Evolutionary conservation across 2,888 invertebrate species (phyloP).

Genomic region (Mythimna ferrago): DNA sequence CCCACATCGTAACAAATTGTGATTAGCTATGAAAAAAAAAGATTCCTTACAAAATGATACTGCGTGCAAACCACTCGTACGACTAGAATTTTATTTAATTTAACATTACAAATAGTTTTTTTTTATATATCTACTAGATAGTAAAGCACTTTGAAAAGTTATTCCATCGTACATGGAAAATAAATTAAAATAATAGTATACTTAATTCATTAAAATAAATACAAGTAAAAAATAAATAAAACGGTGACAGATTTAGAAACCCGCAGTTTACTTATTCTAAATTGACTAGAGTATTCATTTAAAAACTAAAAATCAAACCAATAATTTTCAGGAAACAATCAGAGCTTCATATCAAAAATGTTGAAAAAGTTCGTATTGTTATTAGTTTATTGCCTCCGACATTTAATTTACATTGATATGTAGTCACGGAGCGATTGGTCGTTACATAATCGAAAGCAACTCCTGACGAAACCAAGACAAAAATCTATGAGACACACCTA

Average conservation of each 20-base stretch:
- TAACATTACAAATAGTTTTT: conserved; percentile 89
- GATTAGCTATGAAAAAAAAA: conserved; percentile 75
- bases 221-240: conserved; percentile 30
- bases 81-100: conserved; percentile 84
- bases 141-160: conserved; percentile 91
- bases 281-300: conserved; percentile 84
- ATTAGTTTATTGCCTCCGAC: conserved; percentile 83
- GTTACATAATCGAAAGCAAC: conserved; percentile 63
- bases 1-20: conserved; percentile 85
- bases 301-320: conserved; percentile 58
- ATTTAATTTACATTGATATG: conserved; percentile 85
- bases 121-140: conserved; percentile 88
- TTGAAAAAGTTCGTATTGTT: conserved; percentile 67
- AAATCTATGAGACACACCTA: conserved; percentile 67
- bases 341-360: conserved; percentile 41
- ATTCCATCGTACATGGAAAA: conserved; percentile 81
- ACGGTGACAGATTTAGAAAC: conserved; percentile 64
- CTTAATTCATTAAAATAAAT: conserved; percentile 31
- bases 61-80: conserved; percentile 87
- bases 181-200: conserved; percentile 61
- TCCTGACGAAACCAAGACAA: conserved; percentile 56
- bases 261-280: conserved; percentile 80
- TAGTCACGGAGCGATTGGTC: conserved; percentile 80
- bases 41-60: conserved; percentile 60
- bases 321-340: conserved; percentile 11